These are phyloP conservation scores for Anser cygnoides DNA, from an alignment of 2,113 vertebrate genomes.

Conservation along the genomic window DNA sequence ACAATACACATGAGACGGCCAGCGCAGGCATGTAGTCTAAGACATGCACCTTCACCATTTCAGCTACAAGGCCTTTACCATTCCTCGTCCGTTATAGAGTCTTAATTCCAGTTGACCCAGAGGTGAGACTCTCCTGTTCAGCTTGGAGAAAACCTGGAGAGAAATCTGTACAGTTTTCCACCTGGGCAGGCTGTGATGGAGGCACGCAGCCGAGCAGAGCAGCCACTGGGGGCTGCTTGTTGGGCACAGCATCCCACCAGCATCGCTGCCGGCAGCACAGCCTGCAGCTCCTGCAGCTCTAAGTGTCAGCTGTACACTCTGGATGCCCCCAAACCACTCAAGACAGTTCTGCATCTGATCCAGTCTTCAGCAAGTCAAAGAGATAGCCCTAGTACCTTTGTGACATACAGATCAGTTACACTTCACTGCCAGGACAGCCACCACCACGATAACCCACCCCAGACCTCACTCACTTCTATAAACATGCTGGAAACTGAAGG, in stretches of 20 bases:
- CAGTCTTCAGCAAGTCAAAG: background rate
- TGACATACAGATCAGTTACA: background rate
- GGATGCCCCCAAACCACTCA: background rate
- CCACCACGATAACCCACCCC: background rate
- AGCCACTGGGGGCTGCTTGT: background rate
- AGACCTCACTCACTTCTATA: background rate
- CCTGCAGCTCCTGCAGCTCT: background rate
- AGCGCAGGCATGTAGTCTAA: fast-evolving
- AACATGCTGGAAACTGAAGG: fast-evolving
- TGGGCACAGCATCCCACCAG: background rate
- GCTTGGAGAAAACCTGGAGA: background rate
- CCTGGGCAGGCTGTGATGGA: background rate
- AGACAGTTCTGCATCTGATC: background rate
- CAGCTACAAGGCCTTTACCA: background rate
- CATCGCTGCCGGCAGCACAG: fast-evolving
- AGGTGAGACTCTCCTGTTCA: background rate
- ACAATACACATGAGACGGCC: fast-evolving
- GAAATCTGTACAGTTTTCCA: background rate
- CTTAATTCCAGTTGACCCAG: background rate
- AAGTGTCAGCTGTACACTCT: background rate
- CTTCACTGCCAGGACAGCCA: background rate
- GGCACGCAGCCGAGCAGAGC: background rate
- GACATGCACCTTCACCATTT: background rate
- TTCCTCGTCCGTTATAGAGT: background rate
- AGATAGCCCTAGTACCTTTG: background rate